Evolutionary conservation across 2,113 vertebrate species (phyloP), one percentile per base, ranked within the genome.

Genomic region (Dipodomys ordii): DNA sequence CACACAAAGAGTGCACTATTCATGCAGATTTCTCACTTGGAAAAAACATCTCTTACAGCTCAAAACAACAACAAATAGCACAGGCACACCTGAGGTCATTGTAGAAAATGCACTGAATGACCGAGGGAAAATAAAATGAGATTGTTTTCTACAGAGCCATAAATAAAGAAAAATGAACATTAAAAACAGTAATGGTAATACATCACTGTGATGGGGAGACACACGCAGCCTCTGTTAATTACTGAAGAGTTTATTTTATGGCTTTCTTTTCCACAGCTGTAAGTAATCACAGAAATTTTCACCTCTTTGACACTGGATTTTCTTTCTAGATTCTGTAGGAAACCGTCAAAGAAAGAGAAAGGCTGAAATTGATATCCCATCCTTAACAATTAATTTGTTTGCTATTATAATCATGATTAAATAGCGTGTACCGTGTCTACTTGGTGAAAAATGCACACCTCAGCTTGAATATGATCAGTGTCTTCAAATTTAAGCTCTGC

Each of bases 341-440:
- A 32, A 76, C 23, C 18, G 53, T 53, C 12, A 6, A 39, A 46
- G 53, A 71, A 57, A 23, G 27, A 77, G 39, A 57, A 77, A 79
- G 9, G 46, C 23, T 16, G 35, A 44, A 71, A 16, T 30, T 72
- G 23, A 62, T 7, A 74, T 57, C 60, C 2, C 7, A 60, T 65
- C 32, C 71, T 78, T 46, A 91, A 46, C 27, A 77, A 65, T 28
- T 90, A 77, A 65, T 28, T 90, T 82, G 11, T 82, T 87, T 86
- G 77, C 81, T 15, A 68, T 62, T 80, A 65, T 12, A 46, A 87
- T 18, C 7, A 28, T 15, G 32, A 39, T 64, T 86, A 81, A 89
- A n/a, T 49, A 89, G 39, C 77, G 27, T 30, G 15, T 64, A 15
- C n/a, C 10, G 71, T 57, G 15, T 69, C 72, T 28, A 44, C 18